A percentile compares a stretch with the other conserved stretches of the same genome.
Conservation (phyloP, 2,797 vertebrate genomes). For the Lepilemur ruficaudatus region DNA sequence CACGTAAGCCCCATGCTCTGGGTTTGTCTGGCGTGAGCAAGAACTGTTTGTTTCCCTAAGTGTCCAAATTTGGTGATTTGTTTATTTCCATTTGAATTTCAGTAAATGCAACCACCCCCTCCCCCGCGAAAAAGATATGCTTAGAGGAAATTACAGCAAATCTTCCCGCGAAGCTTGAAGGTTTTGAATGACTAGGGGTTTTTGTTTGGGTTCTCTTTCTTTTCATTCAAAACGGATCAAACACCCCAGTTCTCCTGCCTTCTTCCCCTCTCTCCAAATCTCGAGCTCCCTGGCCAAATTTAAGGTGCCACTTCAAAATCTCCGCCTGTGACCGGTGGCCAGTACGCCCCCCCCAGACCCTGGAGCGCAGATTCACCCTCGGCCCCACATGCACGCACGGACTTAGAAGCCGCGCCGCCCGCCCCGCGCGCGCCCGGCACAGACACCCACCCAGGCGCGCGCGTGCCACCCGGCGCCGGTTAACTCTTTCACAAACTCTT, state of each 20-base stretch:
- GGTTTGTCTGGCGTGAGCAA: not conserved
- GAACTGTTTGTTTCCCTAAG: not conserved
- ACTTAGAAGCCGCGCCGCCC: not conserved
- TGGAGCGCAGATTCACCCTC: not conserved
- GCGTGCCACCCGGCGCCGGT: not conserved
- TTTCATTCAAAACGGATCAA: slow-evolving; percentile 1
- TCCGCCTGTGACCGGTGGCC: fast-evolving
- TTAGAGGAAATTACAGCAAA: not conserved
- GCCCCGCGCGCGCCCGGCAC: not conserved
- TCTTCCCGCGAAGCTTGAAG: not conserved
- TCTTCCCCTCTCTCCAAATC: not conserved
- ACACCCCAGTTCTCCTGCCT: not conserved
- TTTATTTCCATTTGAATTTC: slow-evolving; percentile 45
- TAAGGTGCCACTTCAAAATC: not conserved
- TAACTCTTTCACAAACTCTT: slow-evolving; percentile 83
- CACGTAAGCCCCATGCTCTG: slow-evolving; percentile 46
- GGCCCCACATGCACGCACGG: not conserved
- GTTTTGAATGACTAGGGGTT: not conserved
- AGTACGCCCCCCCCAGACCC: not conserved
- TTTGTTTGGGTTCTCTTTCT: not conserved
- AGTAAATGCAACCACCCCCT: not conserved
- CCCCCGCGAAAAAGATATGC: not conserved
- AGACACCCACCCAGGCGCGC: not conserved
- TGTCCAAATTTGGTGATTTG: slow-evolving; percentile 31
- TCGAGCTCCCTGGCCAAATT: not conserved